These are phyloP conservation scores for Campylomormyrus tamandua DNA, from an alignment of 2,113 vertebrate species.

Conservation along the genomic window DNA sequence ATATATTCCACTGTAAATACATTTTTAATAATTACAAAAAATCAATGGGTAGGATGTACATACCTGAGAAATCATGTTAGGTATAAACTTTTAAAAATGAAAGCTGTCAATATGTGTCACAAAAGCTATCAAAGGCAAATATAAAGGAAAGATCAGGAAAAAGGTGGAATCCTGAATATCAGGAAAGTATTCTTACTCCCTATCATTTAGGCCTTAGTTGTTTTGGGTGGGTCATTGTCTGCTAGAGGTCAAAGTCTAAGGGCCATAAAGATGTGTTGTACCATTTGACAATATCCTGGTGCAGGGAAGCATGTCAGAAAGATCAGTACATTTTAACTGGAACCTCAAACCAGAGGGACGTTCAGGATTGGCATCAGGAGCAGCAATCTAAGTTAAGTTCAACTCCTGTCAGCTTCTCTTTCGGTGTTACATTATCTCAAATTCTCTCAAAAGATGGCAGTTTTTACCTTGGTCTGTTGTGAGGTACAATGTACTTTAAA, in stretches of 20 bases:
- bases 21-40: background rate
- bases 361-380: background rate
- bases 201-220: background rate
- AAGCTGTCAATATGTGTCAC: background rate
- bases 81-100: background rate
- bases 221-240: background rate
- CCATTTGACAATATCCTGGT: background rate
- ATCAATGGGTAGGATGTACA: background rate
- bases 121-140: background rate
- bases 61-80: background rate
- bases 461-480: background rate
- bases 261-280: background rate
- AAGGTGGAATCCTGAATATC: background rate
- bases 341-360: background rate
- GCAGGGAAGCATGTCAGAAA: background rate
- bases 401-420: background rate
- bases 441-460: background rate
- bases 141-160: background rate
- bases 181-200: background rate
- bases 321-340: background rate
- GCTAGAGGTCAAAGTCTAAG: conserved; percentile 14
- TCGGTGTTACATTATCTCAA: background rate
- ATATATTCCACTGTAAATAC: background rate
- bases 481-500: background rate
- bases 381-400: background rate